phyloP scores from a whole-genome alignment of 2,113 vertebrate species.

The Pitta sordida region DNA sequence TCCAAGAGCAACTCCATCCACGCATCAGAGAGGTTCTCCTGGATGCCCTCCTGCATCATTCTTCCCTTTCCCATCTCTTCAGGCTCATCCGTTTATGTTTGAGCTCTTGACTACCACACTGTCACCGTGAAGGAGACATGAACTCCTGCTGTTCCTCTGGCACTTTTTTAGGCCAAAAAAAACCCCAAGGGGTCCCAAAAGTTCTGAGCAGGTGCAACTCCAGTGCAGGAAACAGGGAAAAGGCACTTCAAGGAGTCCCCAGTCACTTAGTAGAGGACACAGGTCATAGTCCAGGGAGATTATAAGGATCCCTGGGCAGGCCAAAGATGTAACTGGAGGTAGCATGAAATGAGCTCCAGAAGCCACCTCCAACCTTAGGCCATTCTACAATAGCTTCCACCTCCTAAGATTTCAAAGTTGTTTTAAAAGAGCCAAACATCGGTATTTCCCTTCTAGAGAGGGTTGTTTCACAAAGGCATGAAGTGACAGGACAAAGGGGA shows the following conservation, averaged over 20 bases:
- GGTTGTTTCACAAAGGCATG: not conserved
- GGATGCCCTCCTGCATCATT: not conserved
- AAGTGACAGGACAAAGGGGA: accelerated
- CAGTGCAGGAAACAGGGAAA: not conserved
- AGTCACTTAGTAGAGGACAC: not conserved
- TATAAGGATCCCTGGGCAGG: not conserved
- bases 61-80: not conserved
- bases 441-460: not conserved
- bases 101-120: accelerated
- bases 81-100: not conserved
- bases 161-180: not conserved
- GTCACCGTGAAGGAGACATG: accelerated
- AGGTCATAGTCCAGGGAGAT: not conserved
- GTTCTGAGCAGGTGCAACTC: not conserved
- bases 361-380: not conserved
- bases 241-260: not conserved
- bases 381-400: not conserved
- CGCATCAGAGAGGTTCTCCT: not conserved
- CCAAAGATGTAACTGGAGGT: not conserved
- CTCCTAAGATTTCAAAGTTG: not conserved
- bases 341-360: not conserved
- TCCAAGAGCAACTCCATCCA: accelerated
- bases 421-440: accelerated
- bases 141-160: not conserved
- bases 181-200: not conserved